Base-by-base conservation (phyloP, 2,888 invertebrate genomes). In the Drosophila yooni region DNA sequence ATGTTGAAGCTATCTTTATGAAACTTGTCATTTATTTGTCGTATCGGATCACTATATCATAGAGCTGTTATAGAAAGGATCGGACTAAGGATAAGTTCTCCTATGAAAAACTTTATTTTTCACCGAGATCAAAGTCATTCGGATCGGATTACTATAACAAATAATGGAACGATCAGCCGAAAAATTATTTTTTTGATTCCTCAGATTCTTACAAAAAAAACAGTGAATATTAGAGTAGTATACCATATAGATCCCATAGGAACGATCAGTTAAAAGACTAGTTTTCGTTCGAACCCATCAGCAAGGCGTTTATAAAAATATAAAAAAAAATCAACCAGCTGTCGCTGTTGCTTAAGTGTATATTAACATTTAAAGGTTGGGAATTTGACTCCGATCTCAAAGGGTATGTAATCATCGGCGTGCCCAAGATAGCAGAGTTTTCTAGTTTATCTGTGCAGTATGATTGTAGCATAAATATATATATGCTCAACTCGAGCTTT, bases 401-500 rank as follows among this genome's bases (percentile, higher is more conserved):
- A 46, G 25, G 8, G 25, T 15, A 25, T 46, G 2, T 8, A 25
- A 3, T 8, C 7, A 8, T 25, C 25, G 15, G 8, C 2, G 5
- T 13, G 2, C 5, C 21, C 11, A 43, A 21, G 2, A 8, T 25
- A 8, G 1, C 2, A 2, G 15, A 15, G 8, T 4, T 46, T 15
- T 15, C 15, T 2, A 18, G 10, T n/a, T 27, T 56, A n/a, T 27
- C 25, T 36, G 3, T 53, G 5, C 27, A 27, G 4, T 27, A 18
- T 2, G 27, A 1, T 13, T n/a, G 13, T 27, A 21, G 2, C 11
- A 5, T 56, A 29, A n/a, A 56, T 6, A 31, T 18, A 31, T 34
- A 33, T 46, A 27, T 66, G 48, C 66, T 56, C 43, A 50, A 76
- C 62, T 38, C 7, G 15, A 57, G 48, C 33, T 15, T 38, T 34